These are phyloP conservation scores for Sthenelais limicola DNA, from an alignment of 2,888 invertebrate genomes.

Conservation along the genomic window DNA sequence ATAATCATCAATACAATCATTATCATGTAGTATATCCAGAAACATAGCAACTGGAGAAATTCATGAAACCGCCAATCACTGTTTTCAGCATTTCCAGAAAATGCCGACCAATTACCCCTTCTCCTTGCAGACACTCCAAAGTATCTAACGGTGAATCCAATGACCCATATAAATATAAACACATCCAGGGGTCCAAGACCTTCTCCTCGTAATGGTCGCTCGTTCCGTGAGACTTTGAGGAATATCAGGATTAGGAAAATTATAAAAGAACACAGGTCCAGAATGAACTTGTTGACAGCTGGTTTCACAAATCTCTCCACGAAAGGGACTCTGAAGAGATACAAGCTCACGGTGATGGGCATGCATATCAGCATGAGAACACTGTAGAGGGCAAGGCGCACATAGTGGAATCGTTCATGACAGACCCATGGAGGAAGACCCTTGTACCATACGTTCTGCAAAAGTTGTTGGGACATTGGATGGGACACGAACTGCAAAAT, in stretches of 20 bases:
- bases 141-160: slow-evolving; percentile 24
- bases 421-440: slow-evolving; percentile 39
- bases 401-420: slow-evolving; percentile 6
- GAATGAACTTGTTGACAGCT: slow-evolving; percentile 30
- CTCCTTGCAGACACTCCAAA: slow-evolving; percentile 3
- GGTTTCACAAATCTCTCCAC: slow-evolving; percentile 21
- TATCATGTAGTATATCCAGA: slow-evolving; percentile 25
- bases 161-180: slow-evolving; percentile 28
- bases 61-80: slow-evolving; percentile 21
- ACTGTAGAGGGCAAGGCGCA: slow-evolving; percentile 10
- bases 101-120: neutral
- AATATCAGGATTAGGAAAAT: slow-evolving; percentile 24
- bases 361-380: slow-evolving; percentile 8
- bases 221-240: no score
- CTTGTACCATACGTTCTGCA: slow-evolving; percentile 27
- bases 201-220: neutral
- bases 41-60: neutral
- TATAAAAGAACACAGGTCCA: slow-evolving; percentile 27
- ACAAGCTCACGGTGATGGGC: slow-evolving; percentile 35
- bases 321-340: slow-evolving; percentile 1
- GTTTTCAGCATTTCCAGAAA: slow-evolving; percentile 1
- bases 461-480: slow-evolving; percentile 30
- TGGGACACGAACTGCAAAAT: slow-evolving; percentile 36
- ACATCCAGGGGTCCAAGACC: neutral
- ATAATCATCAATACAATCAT: neutral